Conservation (phyloP, 2,797 vertebrate species). For the Phoebastria nigripes region DNA sequence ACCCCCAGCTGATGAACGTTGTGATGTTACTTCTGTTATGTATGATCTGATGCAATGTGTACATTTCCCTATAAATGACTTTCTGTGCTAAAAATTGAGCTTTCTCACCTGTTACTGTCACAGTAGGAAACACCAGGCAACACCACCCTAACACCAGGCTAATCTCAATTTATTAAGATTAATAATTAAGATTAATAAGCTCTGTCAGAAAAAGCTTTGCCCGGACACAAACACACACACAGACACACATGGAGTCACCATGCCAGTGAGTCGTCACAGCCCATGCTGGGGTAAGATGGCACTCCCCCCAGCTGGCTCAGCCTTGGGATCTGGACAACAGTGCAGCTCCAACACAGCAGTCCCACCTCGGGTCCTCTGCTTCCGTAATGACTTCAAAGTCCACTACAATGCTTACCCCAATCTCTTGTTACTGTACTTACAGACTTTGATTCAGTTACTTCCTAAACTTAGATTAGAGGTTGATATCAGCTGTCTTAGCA, state of each 20-base stretch:
- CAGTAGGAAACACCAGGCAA: not conserved
- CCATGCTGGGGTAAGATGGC: not conserved
- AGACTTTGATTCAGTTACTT: not conserved
- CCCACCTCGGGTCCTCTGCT: not conserved
- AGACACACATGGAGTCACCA: not conserved
- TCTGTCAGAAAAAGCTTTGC: not conserved
- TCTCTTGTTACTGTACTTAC: not conserved
- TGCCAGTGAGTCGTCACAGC: not conserved
- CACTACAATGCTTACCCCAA: not conserved
- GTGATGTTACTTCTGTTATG: not conserved
- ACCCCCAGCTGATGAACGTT: not conserved
- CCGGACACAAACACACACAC: not conserved
- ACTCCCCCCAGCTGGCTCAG: not conserved
- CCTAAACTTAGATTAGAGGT: not conserved
- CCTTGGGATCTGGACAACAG: accelerated
- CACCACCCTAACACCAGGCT: not conserved
- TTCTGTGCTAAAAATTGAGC: not conserved
- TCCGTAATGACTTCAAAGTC: not conserved
- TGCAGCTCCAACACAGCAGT: too few relatives aligned
- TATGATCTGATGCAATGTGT: not conserved
- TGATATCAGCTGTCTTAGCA: not conserved
- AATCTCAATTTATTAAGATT: not conserved
- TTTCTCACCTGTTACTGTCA: not conserved
- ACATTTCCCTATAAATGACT: not conserved
- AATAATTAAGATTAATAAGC: too few relatives aligned